Evolutionary conservation across 2,113 vertebrate species (phyloP), one percentile per base, ranked within the genome.

Genomic region (Sceloporus undulatus): DNA sequence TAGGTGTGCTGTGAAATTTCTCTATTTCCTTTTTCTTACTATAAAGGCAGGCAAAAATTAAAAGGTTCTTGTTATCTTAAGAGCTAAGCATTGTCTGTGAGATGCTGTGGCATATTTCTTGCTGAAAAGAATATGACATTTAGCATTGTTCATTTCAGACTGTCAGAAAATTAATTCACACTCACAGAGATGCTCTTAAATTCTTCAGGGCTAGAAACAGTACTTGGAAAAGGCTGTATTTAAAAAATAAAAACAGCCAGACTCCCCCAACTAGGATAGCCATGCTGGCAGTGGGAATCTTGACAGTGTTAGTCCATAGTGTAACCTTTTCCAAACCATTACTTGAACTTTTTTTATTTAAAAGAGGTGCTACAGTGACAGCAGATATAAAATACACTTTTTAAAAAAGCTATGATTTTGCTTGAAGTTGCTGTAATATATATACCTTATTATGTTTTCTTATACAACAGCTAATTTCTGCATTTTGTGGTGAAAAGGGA

Each of bases 401-500:
- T 29, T 42, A 23, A 66, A 77, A 84, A 73, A 38, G 25, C 62
- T 62, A 34, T 40, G 68, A 42, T 54, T 66, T 4, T 68, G 59
- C n/a, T 56, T 88, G 10, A 83, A 76, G 76, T 68, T 38, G n/a
- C 54, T 54, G 40, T 52, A 71, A 18, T 82, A n/a, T 42, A 38
- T 66, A 23, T 62, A 75, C 3, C 70, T 82, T 75, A 29, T 73
- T 65, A 82, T 48, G 8, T 66, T 82, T 66, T 40, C 14, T 66
- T 40, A 66, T 23, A 62, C 40, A 88, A 38, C 62, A 68, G 80
- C 73, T 86, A 62, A 14, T 7, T 29, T 88, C 19, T n/a, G 52
- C 66, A 65, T 52, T 79, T 87, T 87, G 65, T 79, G 77, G 48
- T 71, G 23, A 71, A 14, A 71, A 27, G 65, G 21, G 56, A 56